Conservation (phyloP, 2,888 invertebrate genomes). For the Camponotus fellah region DNA sequence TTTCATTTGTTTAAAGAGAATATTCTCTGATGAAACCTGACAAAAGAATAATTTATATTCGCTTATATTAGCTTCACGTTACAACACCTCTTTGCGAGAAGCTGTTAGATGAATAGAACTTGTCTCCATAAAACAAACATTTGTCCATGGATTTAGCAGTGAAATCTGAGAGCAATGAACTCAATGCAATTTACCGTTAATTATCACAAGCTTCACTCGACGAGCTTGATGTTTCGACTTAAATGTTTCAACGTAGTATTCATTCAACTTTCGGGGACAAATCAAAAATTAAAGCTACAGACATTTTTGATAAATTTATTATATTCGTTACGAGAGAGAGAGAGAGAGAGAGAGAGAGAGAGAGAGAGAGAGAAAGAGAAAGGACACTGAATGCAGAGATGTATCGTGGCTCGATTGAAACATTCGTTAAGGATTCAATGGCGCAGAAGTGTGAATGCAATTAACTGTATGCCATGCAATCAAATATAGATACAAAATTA, state of each 20-base stretch:
- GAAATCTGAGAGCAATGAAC: slow-evolving; percentile 45
- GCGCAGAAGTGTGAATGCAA: slow-evolving; percentile 55
- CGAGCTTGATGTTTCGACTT: slow-evolving; percentile 36
- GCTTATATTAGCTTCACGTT: slow-evolving; percentile 4
- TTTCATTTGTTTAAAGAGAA: not conserved
- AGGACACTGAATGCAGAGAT: slow-evolving; percentile 16
- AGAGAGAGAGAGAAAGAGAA: too few relatives aligned
- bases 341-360: not conserved
- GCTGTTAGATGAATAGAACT: not conserved
- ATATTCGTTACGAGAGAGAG: slow-evolving; percentile 22
- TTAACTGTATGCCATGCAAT: slow-evolving; percentile 67
- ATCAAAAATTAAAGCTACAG: slow-evolving; percentile 41
- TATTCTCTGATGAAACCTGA: not conserved
- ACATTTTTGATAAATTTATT: slow-evolving; percentile 50
- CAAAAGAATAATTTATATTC: not conserved
- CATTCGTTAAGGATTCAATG: slow-evolving; percentile 66
- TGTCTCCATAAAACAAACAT: slow-evolving; percentile 43
- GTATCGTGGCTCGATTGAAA: slow-evolving; percentile 52
- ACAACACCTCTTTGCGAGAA: not conserved
- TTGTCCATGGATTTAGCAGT: slow-evolving; percentile 26
- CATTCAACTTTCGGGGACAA: slow-evolving; percentile 12
- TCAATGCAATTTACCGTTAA: slow-evolving; percentile 45
- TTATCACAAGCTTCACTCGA: slow-evolving; percentile 28
- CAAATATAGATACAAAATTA: slow-evolving; percentile 56
- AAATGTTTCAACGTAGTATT: slow-evolving; percentile 45